Evolutionary conservation across 2,797 vertebrate genomes (phyloP).

Genomic region (Rhincodon typus): DNA sequence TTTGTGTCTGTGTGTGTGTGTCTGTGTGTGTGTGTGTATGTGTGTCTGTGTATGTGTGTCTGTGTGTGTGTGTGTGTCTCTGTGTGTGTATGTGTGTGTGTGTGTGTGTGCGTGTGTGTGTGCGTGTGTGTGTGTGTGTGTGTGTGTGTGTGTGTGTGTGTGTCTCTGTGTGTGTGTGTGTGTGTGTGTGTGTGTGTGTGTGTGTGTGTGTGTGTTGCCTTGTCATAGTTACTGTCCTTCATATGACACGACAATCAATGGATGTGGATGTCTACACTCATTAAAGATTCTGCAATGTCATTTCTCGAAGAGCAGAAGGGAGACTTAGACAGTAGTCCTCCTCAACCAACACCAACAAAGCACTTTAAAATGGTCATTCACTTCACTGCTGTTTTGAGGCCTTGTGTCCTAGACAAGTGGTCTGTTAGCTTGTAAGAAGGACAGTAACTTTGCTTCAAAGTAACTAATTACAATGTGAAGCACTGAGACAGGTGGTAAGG

Average conservation of each 20-base stretch:
- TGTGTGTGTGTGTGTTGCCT: neutral
- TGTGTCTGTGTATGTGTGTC: too few relatives aligned
- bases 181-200: too few relatives aligned
- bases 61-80: too few relatives aligned
- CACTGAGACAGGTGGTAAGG: neutral
- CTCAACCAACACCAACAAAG: neutral
- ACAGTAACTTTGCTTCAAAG: neutral
- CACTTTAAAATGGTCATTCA: neutral
- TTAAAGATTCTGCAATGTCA: neutral
- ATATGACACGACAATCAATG: neutral
- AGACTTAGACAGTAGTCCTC: neutral
- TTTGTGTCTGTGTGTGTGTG: too few relatives aligned
- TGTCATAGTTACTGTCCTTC: neutral
- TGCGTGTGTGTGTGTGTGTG: too few relatives aligned
- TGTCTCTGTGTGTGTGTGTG: too few relatives aligned
- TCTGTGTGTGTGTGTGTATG: too few relatives aligned
- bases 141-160: too few relatives aligned
- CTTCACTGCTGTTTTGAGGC: neutral
- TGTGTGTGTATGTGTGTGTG: too few relatives aligned
- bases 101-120: too few relatives aligned
- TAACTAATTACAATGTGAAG: neutral
- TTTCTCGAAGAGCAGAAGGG: neutral
- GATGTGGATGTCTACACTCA: neutral
- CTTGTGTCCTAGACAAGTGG: neutral
- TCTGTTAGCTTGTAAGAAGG: neutral